These are phyloP conservation scores for Silurus asotus DNA, from an alignment of 2,113 vertebrate genomes.

Conservation along the genomic window DNA sequence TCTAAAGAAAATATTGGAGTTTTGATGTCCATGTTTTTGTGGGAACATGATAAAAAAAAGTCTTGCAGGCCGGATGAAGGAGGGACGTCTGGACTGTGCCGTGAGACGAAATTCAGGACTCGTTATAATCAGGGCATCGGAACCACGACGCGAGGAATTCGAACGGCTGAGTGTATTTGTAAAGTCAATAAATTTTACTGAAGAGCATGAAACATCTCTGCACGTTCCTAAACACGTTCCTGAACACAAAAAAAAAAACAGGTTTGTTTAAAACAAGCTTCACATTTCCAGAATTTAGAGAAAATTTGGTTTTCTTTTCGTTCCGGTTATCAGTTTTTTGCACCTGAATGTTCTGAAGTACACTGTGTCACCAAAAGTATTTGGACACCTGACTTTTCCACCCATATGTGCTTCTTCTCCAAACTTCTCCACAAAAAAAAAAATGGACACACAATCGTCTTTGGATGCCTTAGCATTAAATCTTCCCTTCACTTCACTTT, in stretches of 20 bases:
- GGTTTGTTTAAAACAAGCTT: background rate
- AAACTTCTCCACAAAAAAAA: too few relatives aligned
- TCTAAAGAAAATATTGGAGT: background rate
- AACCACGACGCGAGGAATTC: background rate
- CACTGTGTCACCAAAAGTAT: too few relatives aligned
- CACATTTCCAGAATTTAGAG: too few relatives aligned
- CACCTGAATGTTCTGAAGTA: background rate
- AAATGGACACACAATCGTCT: too few relatives aligned
- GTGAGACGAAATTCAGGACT: conserved; percentile 4
- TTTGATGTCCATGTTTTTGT: background rate
- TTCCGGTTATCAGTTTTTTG: background rate
- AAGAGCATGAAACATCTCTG: background rate
- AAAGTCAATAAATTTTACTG: conserved; percentile 34
- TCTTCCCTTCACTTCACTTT: too few relatives aligned
- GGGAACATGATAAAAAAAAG: conserved; percentile 2
- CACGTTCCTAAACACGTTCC: too few relatives aligned
- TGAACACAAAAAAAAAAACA: too few relatives aligned
- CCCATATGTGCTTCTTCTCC: too few relatives aligned
- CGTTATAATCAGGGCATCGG: conserved; percentile 21
- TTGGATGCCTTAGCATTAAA: too few relatives aligned
- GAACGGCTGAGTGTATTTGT: background rate
- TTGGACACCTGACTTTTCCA: too few relatives aligned
- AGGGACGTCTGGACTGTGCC: conserved; percentile 1
- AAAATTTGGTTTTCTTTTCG: background rate
- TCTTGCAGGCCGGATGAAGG: background rate